phyloP scores from a whole-genome alignment of 2,113 vertebrate genomes.

The Pardalotus punctatus region DNA sequence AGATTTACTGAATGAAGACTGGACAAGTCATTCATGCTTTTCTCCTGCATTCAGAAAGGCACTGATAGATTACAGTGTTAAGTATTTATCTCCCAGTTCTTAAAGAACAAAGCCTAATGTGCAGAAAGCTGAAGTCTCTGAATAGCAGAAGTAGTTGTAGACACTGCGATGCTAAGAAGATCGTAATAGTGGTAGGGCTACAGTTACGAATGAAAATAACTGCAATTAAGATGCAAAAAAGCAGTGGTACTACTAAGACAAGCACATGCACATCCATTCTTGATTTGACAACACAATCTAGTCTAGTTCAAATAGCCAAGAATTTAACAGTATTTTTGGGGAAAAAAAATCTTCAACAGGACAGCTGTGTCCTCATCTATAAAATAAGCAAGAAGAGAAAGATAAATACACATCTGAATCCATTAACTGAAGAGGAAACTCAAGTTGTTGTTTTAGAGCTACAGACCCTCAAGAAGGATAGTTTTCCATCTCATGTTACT shows the following conservation, averaged over 20 bases:
- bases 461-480: slow-evolving; percentile 78
- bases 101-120: slow-evolving; percentile 73
- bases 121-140: slow-evolving; percentile 78
- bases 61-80: slow-evolving; percentile 75
- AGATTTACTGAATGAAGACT: slow-evolving; percentile 74
- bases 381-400: slow-evolving; percentile 82
- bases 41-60: slow-evolving; percentile 84
- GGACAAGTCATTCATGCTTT: slow-evolving; percentile 76
- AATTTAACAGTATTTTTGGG: slow-evolving; percentile 68
- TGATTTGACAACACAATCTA: slow-evolving; percentile 84
- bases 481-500: slow-evolving; percentile 61
- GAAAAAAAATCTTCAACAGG: slow-evolving; percentile 66
- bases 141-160: slow-evolving; percentile 73
- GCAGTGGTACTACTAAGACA: slow-evolving; percentile 85
- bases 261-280: slow-evolving; percentile 93
- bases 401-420: slow-evolving; percentile 82
- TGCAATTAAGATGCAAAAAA: slow-evolving; percentile 76
- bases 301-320: slow-evolving; percentile 86
- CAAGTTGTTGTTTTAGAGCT: slow-evolving; percentile 79
- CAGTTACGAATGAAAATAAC: slow-evolving; percentile 70
- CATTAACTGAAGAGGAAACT: slow-evolving; percentile 85
- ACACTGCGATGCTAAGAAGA: slow-evolving; percentile 70
- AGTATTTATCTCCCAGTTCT: slow-evolving; percentile 74
- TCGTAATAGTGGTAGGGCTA: slow-evolving; percentile 67
- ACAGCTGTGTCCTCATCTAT: slow-evolving; percentile 78